These are phyloP conservation scores for Eumerus sabulonum DNA, from an alignment of 2,888 invertebrate genomes.

Conservation along the genomic window DNA sequence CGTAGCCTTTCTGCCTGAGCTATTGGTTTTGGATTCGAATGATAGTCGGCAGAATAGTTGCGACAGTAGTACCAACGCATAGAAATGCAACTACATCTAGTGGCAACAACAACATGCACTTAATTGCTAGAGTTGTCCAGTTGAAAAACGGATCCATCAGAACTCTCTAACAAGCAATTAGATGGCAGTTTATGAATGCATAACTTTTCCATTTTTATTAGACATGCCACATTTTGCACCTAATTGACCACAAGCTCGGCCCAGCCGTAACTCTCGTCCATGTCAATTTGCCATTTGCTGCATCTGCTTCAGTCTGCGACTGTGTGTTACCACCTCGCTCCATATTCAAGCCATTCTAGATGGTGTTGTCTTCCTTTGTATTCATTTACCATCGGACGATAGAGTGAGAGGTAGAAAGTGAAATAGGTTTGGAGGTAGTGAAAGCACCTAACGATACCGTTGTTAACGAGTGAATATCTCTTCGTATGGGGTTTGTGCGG, in stretches of 20 bases:
- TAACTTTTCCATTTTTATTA: conserved; percentile 71
- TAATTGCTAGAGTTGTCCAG: conserved; percentile 65
- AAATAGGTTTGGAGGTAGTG: no score
- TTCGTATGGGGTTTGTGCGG: conserved; percentile 44
- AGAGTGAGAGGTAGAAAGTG: no score
- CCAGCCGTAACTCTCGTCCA: conserved; percentile 63
- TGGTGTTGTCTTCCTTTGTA: conserved; percentile 13
- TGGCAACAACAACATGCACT: conserved; percentile 46
- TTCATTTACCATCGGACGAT: not conserved
- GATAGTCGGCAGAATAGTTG: not conserved
- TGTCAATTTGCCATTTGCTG: conserved; percentile 68
- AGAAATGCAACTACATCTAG: not conserved
- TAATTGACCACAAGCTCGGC: conserved; percentile 71
- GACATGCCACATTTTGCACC: conserved; percentile 72
- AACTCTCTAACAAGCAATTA: conserved; percentile 72
- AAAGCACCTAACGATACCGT: conserved; percentile 34
- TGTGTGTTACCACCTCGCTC: conserved; percentile 24
- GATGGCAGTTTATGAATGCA: conserved; percentile 72
- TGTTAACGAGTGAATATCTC: conserved; percentile 38
- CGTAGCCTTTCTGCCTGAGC: not conserved
- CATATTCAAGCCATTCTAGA: conserved; percentile 34
- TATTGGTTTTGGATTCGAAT: conserved; percentile 6
- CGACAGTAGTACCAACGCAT: conserved; percentile 4
- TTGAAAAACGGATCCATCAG: conserved; percentile 69
- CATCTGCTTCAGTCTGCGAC: conserved; percentile 52